Conservation (phyloP, 92 coral and sea anemone genomes). For the Chrysogorgia sp. region DNA sequence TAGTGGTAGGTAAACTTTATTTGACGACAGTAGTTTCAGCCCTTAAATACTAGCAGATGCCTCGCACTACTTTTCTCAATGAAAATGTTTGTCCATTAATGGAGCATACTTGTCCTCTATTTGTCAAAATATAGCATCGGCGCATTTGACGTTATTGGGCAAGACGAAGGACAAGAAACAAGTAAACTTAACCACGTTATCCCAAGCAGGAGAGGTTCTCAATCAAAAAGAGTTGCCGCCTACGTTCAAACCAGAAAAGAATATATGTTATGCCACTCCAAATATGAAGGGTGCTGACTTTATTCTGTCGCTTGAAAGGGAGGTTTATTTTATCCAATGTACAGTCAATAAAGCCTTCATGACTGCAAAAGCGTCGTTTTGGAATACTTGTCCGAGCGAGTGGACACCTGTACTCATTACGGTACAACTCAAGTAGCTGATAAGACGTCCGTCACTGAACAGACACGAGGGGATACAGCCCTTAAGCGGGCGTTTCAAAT, state of each 20-base stretch:
- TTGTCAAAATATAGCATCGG: conserved; percentile 1
- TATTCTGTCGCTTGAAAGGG: conserved; percentile 1
- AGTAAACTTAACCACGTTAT: conserved; percentile 2
- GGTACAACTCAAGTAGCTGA: too few relatives aligned
- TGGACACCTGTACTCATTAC: conserved; percentile 4
- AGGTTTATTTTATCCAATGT: conserved; percentile 2
- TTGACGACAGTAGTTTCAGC: conserved; percentile 4
- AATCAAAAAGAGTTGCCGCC: background rate
- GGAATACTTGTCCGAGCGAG: background rate
- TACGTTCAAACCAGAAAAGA: background rate
- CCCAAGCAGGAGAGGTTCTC: conserved; percentile 3
- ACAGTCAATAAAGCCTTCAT: conserved; percentile 1
- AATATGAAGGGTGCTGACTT: conserved; percentile 1
- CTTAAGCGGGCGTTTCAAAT: too few relatives aligned
- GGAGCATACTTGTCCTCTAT: too few relatives aligned
- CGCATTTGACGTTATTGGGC: conserved; percentile 2
- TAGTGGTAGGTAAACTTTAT: conserved; percentile 2
- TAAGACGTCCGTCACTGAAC: too few relatives aligned
- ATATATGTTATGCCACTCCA: conserved; percentile 1
- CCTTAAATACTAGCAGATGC: conserved; percentile 3
- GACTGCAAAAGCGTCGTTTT: conserved; percentile 4
- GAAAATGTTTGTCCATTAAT: conserved; percentile 2
- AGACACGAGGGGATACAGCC: too few relatives aligned
- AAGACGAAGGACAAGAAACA: background rate
- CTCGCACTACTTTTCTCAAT: conserved; percentile 3